Evolutionary conservation across 2,888 invertebrate genomes (phyloP).

Genomic region (Geophilus truncorum): DNA sequence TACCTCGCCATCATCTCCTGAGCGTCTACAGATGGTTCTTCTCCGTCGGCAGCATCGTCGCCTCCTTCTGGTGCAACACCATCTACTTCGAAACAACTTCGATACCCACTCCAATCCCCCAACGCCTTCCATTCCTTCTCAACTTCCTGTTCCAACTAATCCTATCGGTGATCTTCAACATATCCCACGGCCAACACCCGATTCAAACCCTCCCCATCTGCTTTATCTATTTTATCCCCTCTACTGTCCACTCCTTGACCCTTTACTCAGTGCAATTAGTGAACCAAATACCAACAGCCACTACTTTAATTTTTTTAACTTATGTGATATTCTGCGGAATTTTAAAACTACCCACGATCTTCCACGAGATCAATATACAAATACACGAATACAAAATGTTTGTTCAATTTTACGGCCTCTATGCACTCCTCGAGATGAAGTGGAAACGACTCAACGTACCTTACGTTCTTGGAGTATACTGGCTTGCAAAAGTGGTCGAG

Average conservation of each 20-base stretch:
- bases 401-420: slow-evolving; percentile 74
- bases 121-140: slow-evolving; percentile 43
- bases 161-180: slow-evolving; percentile 29
- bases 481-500: slow-evolving; percentile 70
- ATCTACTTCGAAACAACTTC: slow-evolving; percentile 32
- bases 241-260: slow-evolving; percentile 37
- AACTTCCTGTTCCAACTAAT: slow-evolving; percentile 35
- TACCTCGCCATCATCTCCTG: slow-evolving; percentile 72
- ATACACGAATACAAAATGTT: slow-evolving; percentile 69
- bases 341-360: slow-evolving; percentile 36
- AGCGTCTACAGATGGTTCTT: slow-evolving; percentile 82
- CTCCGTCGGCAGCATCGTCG: slow-evolving; percentile 73
- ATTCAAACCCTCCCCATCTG: slow-evolving; percentile 22
- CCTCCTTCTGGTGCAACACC: slow-evolving; percentile 57
- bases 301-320: slow-evolving; percentile 37
- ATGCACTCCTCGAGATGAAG: slow-evolving; percentile 78
- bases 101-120: not conserved
- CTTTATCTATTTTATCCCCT: slow-evolving; percentile 40
- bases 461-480: slow-evolving; percentile 79
- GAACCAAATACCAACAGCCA: slow-evolving; percentile 33
- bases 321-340: slow-evolving; percentile 37
- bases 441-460: slow-evolving; percentile 87
- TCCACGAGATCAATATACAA: slow-evolving; percentile 48
- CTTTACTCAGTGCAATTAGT: slow-evolving; percentile 13
- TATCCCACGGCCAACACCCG: not conserved